Evolutionary conservation across 2,113 vertebrate species (phyloP).

Genomic region (Saiga tatarica): DNA sequence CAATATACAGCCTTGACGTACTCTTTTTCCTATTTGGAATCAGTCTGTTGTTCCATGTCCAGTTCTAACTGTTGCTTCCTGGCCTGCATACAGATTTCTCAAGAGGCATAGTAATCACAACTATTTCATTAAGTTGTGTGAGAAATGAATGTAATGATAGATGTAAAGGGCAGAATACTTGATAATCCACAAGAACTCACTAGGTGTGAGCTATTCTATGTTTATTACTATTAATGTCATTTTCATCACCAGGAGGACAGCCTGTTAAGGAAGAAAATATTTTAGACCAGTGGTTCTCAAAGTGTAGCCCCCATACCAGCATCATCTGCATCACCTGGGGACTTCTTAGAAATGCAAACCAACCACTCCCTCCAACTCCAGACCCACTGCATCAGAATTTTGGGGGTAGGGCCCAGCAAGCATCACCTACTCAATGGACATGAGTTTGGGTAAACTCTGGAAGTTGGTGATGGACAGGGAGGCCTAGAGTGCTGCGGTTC

Average conservation of each 20-base stretch:
- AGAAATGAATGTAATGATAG: neutral
- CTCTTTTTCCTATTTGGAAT: too few relatives aligned
- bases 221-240: neutral
- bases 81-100: too few relatives aligned
- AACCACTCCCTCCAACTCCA: neutral
- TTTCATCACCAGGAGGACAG: neutral
- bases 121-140: neutral
- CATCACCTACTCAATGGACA: neutral
- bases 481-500: fast-evolving
- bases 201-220: neutral
- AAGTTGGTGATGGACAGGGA: neutral
- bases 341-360: neutral
- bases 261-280: neutral
- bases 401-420: neutral
- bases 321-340: neutral
- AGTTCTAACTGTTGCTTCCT: too few relatives aligned
- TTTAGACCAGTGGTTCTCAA: neutral
- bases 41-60: too few relatives aligned
- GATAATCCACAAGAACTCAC: neutral
- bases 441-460: neutral
- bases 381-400: neutral
- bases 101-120: neutral
- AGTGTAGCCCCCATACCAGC: neutral
- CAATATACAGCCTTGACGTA: too few relatives aligned
- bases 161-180: neutral